Conservation (phyloP, 1,140 invertebrate species). For the Drepana arcuata region DNA sequence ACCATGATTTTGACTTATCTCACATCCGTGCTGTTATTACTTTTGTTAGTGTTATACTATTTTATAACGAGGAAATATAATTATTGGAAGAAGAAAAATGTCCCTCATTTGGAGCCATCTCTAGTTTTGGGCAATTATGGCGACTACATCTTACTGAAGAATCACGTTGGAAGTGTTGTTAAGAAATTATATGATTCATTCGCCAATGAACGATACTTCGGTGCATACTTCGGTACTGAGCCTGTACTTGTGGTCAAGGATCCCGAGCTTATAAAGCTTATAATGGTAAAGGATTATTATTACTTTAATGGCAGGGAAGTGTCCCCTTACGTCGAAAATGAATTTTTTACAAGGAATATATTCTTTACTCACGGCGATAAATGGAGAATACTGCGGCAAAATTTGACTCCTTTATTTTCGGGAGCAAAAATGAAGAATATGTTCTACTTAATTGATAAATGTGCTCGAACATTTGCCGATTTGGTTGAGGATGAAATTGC, state of each 20-base stretch:
- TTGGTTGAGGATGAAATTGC: conserved; percentile 20
- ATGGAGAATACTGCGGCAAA: conserved; percentile 72
- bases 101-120: conserved; percentile 28
- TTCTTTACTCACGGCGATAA: conserved; percentile 37
- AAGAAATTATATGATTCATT: conserved; percentile 9
- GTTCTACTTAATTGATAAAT: conserved; percentile 54
- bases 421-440: conserved; percentile 73
- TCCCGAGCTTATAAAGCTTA: conserved; percentile 10
- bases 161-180: not conserved
- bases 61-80: conserved; percentile 9
- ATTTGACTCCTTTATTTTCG: conserved; percentile 74
- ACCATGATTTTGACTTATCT: no score
- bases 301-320: conserved; percentile 9
- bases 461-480: conserved; percentile 38
- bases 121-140: conserved; percentile 39
- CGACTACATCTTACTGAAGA: conserved; percentile 18
- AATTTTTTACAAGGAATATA: conserved; percentile 6
- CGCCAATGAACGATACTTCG: conserved; percentile 5
- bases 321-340: not conserved
- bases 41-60: no score
- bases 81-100: conserved; percentile 41
- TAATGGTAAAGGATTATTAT: conserved; percentile 13
- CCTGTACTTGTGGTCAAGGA: conserved; percentile 3
- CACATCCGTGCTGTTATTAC: no score
- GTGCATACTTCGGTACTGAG: conserved; percentile 11